phyloP scores from a whole-genome alignment of 30 jellyfish, hydroid and myxozoan species.

The Hydractinia echinata region DNA sequence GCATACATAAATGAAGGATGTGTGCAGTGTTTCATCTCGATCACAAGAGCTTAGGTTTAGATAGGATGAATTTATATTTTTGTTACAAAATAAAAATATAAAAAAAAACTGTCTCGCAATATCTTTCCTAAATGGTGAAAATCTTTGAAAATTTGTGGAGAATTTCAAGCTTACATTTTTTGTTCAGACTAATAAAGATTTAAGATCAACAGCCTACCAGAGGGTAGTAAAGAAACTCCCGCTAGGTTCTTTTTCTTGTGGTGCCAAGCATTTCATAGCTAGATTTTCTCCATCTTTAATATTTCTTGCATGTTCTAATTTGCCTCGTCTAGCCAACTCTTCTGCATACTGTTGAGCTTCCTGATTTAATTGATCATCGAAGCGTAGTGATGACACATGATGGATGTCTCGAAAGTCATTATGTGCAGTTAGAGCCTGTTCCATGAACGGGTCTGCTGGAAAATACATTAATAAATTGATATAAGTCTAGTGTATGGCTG shows the following conservation, averaged over 20 bases:
- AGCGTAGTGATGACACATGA: constrained; percentile 45
- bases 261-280: constrained; percentile 58
- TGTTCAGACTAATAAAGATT: no score
- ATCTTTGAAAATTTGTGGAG: no score
- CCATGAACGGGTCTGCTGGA: background rate
- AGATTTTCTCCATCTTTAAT: constrained; percentile 80
- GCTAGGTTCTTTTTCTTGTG: constrained; percentile 57
- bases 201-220: constrained; percentile 39
- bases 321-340: constrained; percentile 58
- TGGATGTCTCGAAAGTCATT: constrained; percentile 72
- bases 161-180: no score
- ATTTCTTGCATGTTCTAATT: constrained; percentile 44
- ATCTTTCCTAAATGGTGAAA: no score
- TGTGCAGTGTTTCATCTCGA: no score
- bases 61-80: no score
- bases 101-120: no score
- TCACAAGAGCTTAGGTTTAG: no score
- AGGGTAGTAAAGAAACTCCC: constrained; percentile 58
- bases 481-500: no score
- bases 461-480: no score
- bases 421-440: constrained; percentile 65
- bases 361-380: constrained; percentile 49
- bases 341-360: constrained; percentile 80
- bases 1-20: no score
- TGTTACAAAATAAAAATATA: no score